Conservation (phyloP, 2,113 vertebrate species). For the Origma solitaria region DNA sequence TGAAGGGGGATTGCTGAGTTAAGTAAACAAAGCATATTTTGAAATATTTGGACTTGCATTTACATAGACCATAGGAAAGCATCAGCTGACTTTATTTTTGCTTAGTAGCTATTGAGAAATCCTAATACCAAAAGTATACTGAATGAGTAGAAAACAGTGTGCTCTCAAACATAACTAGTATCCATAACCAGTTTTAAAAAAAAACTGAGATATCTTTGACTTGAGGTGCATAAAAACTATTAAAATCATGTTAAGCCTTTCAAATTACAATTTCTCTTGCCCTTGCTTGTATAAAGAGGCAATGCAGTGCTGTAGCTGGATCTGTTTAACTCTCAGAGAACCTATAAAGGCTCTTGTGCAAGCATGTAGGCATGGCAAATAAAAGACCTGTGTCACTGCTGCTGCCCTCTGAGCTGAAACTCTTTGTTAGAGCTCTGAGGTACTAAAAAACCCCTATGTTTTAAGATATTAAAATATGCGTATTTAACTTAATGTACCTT, state of each 20-base stretch:
- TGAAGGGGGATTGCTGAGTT: not conserved
- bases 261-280: not conserved
- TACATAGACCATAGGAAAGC: not conserved
- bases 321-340: not conserved
- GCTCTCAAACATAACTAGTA: not conserved
- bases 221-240: not conserved
- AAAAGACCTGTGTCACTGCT: not conserved
- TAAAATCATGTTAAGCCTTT: not conserved
- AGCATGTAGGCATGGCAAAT: not conserved
- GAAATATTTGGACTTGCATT: not conserved
- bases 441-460: not conserved
- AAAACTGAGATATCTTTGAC: not conserved
- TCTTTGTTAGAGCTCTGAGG: not conserved
- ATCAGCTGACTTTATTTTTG: not conserved
- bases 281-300: not conserved
- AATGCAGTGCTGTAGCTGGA: not conserved
- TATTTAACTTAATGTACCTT: not conserved
- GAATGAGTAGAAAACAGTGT: not conserved
- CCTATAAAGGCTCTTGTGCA: not conserved
- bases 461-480: not conserved
- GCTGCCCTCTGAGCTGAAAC: not conserved
- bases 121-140: not conserved
- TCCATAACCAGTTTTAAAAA: not conserved
- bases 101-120: not conserved
- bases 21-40: not conserved